These are phyloP conservation scores for Uropetala carovei DNA, from an alignment of 2,888 invertebrate genomes.

Conservation along the genomic window DNA sequence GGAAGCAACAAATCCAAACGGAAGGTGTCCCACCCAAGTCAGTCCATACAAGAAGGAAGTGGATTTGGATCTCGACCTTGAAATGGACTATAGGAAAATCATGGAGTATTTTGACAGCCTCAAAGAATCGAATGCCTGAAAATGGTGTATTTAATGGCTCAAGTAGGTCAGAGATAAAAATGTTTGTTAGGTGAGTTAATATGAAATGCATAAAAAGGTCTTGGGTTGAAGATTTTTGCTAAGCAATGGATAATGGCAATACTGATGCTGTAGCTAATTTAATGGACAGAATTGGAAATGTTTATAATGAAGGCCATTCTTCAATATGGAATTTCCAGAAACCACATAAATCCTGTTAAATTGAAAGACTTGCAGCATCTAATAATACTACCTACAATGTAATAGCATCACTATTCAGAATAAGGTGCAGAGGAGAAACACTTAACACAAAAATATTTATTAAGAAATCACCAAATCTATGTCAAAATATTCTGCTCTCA, in stretches of 20 bases:
- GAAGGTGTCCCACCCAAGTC: constrained; percentile 61
- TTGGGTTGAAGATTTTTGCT: not conserved
- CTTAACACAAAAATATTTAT: not conserved
- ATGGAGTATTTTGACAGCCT: constrained; percentile 99
- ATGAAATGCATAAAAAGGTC: not conserved
- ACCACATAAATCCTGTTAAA: not conserved
- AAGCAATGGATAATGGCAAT: not conserved
- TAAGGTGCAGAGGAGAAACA: not conserved
- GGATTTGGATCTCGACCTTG: constrained; percentile 85
- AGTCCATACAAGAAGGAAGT: constrained; percentile 78
- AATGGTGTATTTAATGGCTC: constrained; percentile 31
- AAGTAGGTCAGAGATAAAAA: constrained; percentile 24
- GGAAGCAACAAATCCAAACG: constrained; percentile 20
- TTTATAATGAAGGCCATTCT: not conserved
- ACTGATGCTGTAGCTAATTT: not conserved
- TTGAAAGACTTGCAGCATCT: not conserved
- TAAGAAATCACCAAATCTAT: not conserved
- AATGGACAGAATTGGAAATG: not conserved
- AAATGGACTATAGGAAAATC: constrained; percentile 98
- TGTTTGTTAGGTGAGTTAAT: not conserved
- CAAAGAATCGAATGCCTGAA: constrained; percentile 85
- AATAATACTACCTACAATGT: not conserved
- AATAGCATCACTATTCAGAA: constrained; percentile 9
- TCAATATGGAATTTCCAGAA: not conserved
- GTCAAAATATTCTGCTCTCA: not conserved